phyloP scores from a whole-genome alignment of 2,888 invertebrate species.

The Tetragonisca angustula region DNA sequence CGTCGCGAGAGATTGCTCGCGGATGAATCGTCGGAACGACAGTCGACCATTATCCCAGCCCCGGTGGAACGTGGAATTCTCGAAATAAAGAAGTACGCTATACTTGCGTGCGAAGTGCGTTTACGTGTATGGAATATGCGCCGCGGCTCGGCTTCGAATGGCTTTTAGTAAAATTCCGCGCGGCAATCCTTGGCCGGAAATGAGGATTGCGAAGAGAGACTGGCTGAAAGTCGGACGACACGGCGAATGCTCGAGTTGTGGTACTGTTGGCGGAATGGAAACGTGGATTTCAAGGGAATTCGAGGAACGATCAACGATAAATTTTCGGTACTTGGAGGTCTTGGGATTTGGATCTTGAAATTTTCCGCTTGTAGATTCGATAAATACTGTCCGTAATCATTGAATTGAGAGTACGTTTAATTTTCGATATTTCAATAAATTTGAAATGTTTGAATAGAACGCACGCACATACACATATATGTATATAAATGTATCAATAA shows the following conservation, averaged over 20 bases:
- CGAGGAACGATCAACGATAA: no score
- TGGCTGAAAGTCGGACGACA: neutral
- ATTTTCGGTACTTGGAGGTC: neutral
- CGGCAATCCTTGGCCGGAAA: conserved; percentile 13
- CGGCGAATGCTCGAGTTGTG: neutral
- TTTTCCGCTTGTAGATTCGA: no score
- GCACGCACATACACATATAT: no score
- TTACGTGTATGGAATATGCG: conserved; percentile 66
- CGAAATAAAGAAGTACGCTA: conserved; percentile 76
- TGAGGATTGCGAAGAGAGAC: neutral
- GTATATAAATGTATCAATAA: no score
- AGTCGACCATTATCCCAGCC: conserved; percentile 60
- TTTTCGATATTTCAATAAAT: no score
- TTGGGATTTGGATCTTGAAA: no score
- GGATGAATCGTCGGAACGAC: conserved; percentile 67
- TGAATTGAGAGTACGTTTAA: no score
- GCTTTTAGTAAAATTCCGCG: conserved; percentile 55
- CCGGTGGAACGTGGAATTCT: conserved; percentile 77
- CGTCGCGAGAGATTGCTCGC: conserved; percentile 54
- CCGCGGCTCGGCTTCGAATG: conserved; percentile 19
- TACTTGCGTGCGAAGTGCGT: conserved; percentile 74
- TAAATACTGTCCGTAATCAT: no score
- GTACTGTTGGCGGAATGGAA: no score
- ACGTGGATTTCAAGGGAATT: no score
- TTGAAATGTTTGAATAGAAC: no score